Base-by-base conservation (phyloP, 2,113 vertebrate species). In the Paratilapia polleni region DNA sequence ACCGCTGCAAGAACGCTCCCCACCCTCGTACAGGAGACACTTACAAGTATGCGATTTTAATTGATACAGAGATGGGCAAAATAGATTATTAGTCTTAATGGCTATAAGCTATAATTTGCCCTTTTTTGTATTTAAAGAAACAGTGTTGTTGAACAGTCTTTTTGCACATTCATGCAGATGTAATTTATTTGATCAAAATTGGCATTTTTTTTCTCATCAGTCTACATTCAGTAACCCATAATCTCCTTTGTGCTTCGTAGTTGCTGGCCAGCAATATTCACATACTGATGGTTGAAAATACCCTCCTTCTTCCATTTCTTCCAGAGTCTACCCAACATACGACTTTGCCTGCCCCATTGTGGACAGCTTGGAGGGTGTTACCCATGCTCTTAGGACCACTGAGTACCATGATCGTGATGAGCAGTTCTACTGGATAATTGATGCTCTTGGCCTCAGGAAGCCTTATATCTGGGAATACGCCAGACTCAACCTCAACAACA, bases 301-400 rank as follows among this genome's bases (percentile, higher is more conserved):
- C 22, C 4, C 49, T 4, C 19, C 3, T 1, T 52, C 26, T 2
- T 19, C 66, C 43, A 14, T 13, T 79, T 87, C 78, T 56, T 36
- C 34, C 92, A 98, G 98, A 64, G 94, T 98, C 85, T 99, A 99
- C 92, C 98, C 98, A 15, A 99, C 98, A 0, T 99, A 99, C 0
- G 98, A 99, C 91, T 99, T 99, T 57, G 98, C 98, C 88, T 99
- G 98, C 87, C 98, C 98, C 70, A 99, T 99, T 47, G 98, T 99
- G 89, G 98, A 99, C 94, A 99, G 98, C 87, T 81, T 98, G 73
- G 98, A 99, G 95, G 97, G 96, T 0, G 98, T 99, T 82, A 99
- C 98, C 2, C 98, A 99, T 14, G 98, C 98, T 4, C 93, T 99
- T 19, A 97, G 98, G 85, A 99, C 98, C 81, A 99, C 98, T 0